Evolutionary conservation across 2,797 vertebrate species (phyloP).

Genomic region (Eospalax fontanierii): DNA sequence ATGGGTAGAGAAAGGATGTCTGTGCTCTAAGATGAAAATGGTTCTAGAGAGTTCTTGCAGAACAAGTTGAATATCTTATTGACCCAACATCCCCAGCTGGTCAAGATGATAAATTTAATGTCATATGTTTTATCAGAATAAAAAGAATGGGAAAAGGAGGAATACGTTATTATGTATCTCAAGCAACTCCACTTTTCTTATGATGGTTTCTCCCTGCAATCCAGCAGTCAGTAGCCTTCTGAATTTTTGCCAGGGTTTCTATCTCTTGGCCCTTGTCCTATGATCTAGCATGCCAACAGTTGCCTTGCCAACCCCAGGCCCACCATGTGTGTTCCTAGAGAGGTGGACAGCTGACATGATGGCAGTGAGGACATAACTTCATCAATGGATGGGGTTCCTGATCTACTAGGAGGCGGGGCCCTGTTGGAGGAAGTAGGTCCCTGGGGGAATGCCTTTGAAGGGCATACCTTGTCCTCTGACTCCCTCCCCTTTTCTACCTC

Average conservation of each 20-base stretch:
- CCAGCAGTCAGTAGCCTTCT: slow-evolving; percentile 81
- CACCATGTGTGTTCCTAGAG: slow-evolving; percentile 83
- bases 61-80: background rate
- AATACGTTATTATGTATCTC: slow-evolving; percentile 87
- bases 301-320: slow-evolving; percentile 74
- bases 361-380: background rate
- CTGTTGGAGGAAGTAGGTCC: background rate
- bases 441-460: background rate
- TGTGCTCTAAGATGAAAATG: background rate
- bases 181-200: slow-evolving; percentile 88
- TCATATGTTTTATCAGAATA: background rate
- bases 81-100: background rate
- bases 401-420: background rate
- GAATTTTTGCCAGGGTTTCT: slow-evolving; percentile 80
- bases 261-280: slow-evolving; percentile 89
- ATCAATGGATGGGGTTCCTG: background rate
- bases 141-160: slow-evolving; percentile 60
- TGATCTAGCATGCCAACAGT: slow-evolving; percentile 87
- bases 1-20: background rate
- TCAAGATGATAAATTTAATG: background rate
- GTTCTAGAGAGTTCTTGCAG: background rate
- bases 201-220: slow-evolving; percentile 87
- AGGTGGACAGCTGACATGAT: slow-evolving; percentile 77
- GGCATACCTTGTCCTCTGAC: background rate
- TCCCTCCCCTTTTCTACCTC: background rate